A percentile compares a stretch with the other conserved stretches of the same genome.
These are phyloP conservation scores for Drosophila parabipectinata DNA, from an alignment of 1,140 invertebrate species.

Conservation along the genomic window DNA sequence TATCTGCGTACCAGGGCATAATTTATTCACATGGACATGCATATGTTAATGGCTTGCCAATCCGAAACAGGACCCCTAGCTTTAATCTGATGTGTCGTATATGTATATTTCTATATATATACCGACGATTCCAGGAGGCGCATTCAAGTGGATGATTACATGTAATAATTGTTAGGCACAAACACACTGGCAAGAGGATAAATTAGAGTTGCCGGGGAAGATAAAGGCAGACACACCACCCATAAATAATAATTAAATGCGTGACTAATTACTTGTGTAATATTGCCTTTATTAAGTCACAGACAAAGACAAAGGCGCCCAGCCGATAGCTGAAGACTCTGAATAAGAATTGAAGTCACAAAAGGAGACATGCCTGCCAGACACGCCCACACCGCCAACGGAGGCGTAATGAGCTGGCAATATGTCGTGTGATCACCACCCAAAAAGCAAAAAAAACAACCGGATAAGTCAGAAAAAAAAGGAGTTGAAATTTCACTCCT, in stretches of 20 bases:
- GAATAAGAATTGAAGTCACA: conserved; percentile 55
- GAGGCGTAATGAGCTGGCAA: conserved; percentile 69
- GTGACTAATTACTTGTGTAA: conserved; percentile 83
- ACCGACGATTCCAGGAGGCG: conserved; percentile 21
- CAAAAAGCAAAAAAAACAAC: background rate
- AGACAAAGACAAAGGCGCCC: conserved; percentile 9
- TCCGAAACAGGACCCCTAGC: conserved; percentile 24
- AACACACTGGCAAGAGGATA: conserved; percentile 14
- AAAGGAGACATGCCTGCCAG: conserved; percentile 39
- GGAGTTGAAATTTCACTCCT: conserved; percentile 67
- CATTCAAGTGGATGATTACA: conserved; percentile 46
- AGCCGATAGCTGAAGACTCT: background rate
- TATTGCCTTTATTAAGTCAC: conserved; percentile 73
- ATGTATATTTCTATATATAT: background rate
- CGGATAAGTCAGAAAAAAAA: conserved; percentile 31
- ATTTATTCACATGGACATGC: conserved; percentile 29
- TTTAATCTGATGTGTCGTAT: conserved; percentile 44
- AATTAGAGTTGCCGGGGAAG: conserved; percentile 28
- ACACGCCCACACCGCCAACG: conserved; percentile 11
- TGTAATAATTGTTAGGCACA: conserved; percentile 37
- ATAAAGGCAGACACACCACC: conserved; percentile 16
- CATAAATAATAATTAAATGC: conserved; percentile 83
- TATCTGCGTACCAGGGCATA: conserved; percentile 7
- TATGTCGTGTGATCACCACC: conserved; percentile 68
- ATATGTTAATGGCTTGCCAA: conserved; percentile 41